phyloP scores from a whole-genome alignment of 2,888 invertebrate genomes.

The Drosophila phalerata region DNA sequence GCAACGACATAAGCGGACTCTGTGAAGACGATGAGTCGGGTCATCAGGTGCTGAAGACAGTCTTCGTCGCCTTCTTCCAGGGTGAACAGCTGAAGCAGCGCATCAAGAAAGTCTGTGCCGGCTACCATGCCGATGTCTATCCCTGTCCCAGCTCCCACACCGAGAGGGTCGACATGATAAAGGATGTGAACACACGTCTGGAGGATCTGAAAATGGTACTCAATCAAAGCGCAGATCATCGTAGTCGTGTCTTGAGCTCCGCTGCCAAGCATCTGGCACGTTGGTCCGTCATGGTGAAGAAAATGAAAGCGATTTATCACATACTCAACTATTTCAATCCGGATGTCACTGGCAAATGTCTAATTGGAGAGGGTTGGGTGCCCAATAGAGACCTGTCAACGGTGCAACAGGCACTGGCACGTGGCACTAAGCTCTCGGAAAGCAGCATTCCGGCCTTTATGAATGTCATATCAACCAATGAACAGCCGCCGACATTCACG shows the following conservation, averaged over 20 bases:
- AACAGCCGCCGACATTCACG: conserved; percentile 96
- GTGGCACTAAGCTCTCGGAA: conserved; percentile 93
- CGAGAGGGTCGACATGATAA: conserved; percentile 93
- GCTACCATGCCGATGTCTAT: conserved; percentile 94
- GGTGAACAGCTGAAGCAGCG: conserved; percentile 94
- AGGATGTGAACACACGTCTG: conserved; percentile 92
- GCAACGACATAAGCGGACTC: conserved; percentile 91
- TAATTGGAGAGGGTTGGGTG: conserved; percentile 96
- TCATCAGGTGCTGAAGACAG: conserved; percentile 91
- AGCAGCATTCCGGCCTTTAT: conserved; percentile 96
- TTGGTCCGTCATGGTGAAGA: conserved; percentile 93
- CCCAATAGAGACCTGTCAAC: conserved; percentile 90
- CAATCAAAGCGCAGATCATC: conserved; percentile 93
- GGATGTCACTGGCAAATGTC: conserved; percentile 95
- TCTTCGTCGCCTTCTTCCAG: conserved; percentile 93
- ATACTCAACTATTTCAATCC: conserved; percentile 96
- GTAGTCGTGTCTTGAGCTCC: conserved; percentile 91
- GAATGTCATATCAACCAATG: conserved; percentile 93
- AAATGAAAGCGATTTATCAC: conserved; percentile 97
- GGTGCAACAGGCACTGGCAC: conserved; percentile 92
- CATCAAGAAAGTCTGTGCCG: conserved; percentile 95
- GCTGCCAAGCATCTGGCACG: conserved; percentile 93
- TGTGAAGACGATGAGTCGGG: conserved; percentile 91
- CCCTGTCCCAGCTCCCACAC: conserved; percentile 93
- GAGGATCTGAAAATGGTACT: conserved; percentile 92